phyloP scores from a whole-genome alignment of 2,888 invertebrate genomes.

The Morpho helenor region DNA sequence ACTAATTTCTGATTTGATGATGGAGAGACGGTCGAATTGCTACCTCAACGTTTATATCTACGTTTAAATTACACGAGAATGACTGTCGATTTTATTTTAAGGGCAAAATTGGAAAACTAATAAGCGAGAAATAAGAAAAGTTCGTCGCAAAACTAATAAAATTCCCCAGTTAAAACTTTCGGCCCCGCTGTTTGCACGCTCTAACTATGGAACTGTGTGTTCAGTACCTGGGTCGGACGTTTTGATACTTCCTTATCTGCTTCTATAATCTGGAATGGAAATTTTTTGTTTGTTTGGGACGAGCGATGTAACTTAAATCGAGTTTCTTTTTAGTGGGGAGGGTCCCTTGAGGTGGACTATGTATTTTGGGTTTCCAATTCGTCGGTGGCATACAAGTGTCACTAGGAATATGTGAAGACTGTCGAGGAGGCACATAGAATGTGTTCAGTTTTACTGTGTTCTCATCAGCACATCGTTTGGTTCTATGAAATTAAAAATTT shows the following conservation, averaged over 20 bases:
- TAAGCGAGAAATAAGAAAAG: constrained; percentile 26
- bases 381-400: constrained; percentile 4
- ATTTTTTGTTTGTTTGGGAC: constrained; percentile 7
- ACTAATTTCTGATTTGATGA: no score
- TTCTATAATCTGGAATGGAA: background rate
- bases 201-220: constrained; percentile 22
- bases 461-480: no score
- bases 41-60: background rate
- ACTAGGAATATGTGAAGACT: no score
- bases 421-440: no score
- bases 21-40: no score
- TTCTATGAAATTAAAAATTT: no score
- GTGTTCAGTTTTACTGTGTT: no score
- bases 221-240: constrained; percentile 15
- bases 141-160: constrained; percentile 28
- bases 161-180: constrained; percentile 28
- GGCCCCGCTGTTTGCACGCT: constrained; percentile 20
- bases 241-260: constrained; percentile 2
- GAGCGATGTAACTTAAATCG: no score
- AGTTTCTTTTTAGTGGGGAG: no score
- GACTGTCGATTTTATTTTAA: constrained; percentile 19
- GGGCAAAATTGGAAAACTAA: constrained; percentile 24
- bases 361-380: background rate
- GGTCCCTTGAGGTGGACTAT: background rate
- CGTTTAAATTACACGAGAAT: constrained; percentile 6